Conservation (phyloP, 2,113 vertebrate species). For the Cyanocitta stelleri region DNA sequence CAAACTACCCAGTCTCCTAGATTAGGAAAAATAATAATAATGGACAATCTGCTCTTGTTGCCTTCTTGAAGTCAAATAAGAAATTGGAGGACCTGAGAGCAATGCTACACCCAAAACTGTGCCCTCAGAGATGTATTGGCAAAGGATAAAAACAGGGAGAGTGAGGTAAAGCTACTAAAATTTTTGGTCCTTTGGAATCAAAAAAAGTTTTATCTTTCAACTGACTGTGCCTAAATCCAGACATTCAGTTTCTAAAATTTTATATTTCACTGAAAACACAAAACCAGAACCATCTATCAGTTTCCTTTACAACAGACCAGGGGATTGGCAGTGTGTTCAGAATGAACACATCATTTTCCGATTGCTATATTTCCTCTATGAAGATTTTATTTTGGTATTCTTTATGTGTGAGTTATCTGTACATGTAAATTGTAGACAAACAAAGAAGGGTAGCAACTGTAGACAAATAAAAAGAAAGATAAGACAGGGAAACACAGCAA, state of each 20-base stretch:
- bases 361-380: neutral
- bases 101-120: neutral
- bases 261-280: neutral
- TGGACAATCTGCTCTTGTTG: neutral
- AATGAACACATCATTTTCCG: neutral
- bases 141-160: neutral
- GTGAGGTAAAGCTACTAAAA: neutral
- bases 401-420: neutral
- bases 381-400: neutral
- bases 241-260: neutral
- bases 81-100: neutral
- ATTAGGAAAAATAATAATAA: neutral
- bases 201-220: neutral
- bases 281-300: neutral
- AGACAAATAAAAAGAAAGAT: neutral
- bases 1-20: neutral
- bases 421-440: neutral
- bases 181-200: neutral
- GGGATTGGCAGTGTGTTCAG: neutral
- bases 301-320: neutral
- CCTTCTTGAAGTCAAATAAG: neutral
- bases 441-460: neutral
- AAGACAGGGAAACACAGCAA: neutral
- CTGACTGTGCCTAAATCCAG: neutral
- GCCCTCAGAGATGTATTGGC: neutral